Base-by-base conservation (phyloP, 2,797 vertebrate genomes). In the Hoplostethus mediterraneus region DNA sequence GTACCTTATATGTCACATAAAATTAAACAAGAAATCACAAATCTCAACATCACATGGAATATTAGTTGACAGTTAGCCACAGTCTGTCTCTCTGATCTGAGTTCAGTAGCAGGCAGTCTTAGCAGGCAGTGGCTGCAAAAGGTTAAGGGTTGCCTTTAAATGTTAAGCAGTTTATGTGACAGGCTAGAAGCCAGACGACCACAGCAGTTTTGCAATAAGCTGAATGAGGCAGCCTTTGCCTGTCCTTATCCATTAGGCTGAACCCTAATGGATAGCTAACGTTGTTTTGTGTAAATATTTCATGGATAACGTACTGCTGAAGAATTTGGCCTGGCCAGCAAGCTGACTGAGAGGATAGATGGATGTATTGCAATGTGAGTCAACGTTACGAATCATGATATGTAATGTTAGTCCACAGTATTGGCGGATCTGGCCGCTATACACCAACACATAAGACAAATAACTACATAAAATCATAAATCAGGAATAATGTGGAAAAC, bases 141-240 rank as follows among this genome's bases (percentile, higher is more conserved):
- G 81, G 84, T 87, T 62, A 86, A 48, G 84, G 82, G 87, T 84
- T 76, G 31, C 63, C 21, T 60, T 63, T 38, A 62, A 86, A 74
- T 47, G 67, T 40, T 40, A n/a, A 28, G 51, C 62, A 64, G 36
- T 63, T 49, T n/a, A n/a, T 44, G 65, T 79, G 48, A 58, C 67
- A 53, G 48, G 59, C 61, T 69, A 51, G 42, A 63, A 55, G 68
- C 40, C 28, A 42, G 47, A 36, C 16, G 49, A 51, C 73, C 48
- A 11, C 38, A 65, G 5, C 33, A 58, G 28, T 9, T 28, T 28
- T 28, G 28, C 28, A 28, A 28, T 28, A 28, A 28, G 28, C 28
- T 28, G 28, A 28, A 28, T 28, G 28, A 28, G 28, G 28, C 51
- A n/a, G 28, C 14, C 13, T 52, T 31, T 13, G 38, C 51, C 13